A percentile compares a stretch with the other conserved stretches of the same genome.
Evolutionary conservation across 2,888 invertebrate genomes (phyloP).

Genomic region (Andrena chrysosceles): DNA sequence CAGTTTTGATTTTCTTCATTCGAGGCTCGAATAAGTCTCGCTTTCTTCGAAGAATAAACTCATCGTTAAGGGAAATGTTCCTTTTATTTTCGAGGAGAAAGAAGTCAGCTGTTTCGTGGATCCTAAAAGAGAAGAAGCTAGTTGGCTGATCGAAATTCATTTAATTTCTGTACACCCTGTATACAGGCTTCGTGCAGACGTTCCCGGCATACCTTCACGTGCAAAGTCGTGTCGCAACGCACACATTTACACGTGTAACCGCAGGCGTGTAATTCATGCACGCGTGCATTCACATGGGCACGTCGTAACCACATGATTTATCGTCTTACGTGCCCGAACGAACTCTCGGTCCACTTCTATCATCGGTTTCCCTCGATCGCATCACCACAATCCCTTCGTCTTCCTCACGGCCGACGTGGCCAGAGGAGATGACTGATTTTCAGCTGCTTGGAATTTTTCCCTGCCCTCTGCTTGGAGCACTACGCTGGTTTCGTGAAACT

Average conservation of each 20-base stretch:
- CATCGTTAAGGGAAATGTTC: background rate
- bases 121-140: background rate
- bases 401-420: conserved; percentile 6
- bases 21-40: background rate
- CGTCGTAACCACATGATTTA: conserved; percentile 69
- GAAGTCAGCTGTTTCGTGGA: background rate
- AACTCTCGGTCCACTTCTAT: conserved; percentile 62
- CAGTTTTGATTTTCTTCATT: too few relatives aligned
- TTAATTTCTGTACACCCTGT: background rate
- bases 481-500: background rate
- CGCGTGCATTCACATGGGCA: conserved; percentile 42
- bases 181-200: background rate
- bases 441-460: conserved; percentile 39
- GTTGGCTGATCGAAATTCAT: too few relatives aligned
- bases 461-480: background rate
- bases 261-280: conserved; percentile 45
- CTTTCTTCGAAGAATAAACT: background rate
- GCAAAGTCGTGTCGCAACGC: background rate
- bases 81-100: background rate
- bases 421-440: conserved; percentile 52
- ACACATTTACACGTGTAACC: conserved; percentile 19
- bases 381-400: conserved; percentile 12
- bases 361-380: conserved; percentile 65
- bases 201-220: background rate
- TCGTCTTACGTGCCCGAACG: conserved; percentile 69